Base-by-base conservation (phyloP, 2,113 vertebrate species). In the Ardeotis arabs region DNA sequence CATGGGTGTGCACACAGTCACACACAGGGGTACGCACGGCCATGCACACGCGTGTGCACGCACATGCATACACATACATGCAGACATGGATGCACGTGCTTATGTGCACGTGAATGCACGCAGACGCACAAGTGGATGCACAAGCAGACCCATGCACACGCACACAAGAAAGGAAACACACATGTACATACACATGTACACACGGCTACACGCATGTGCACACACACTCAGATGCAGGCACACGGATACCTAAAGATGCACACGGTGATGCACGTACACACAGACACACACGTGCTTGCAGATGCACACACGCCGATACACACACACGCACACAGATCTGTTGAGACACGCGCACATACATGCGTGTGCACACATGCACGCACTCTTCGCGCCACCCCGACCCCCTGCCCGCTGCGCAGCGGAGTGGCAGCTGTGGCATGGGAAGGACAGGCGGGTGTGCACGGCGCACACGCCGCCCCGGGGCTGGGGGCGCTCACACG, bases 401-500 rank as follows among this genome's bases (percentile, higher is more conserved):
- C n/a, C 15, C n/a, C 20, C 39, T 70, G 21, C 50, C 15, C 2
- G 3, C 2, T 1, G 11, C 21, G 44, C 58, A 23, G 28, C 29
- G 3, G 52, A 3, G 14, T 1, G n/a, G 12, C 1, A 27, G 35
- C 44, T 6, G 21, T 3, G 20, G 39, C 55, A 31, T 0, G 4
- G 24, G 64, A 24, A 27, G 64, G 52, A 6, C 35, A 25, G 28
- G 25, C 0, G 29, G 25, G 41, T 7, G 41, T 15, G 29, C 69
- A 22, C 3, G 1, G 16, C 8, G 55, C 35, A 17, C 44, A 8
- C 4, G 4, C 29, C 4, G 41, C 52, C 35, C 44, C 0, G 9
- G 15, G 14, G 12, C 37, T 2, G 2, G 29, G 17, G 16, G 19
- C 44, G 9, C 74, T 41, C 62, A 14, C 44, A 8, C 2, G 6